These are phyloP conservation scores for Aphelenchoides fujianensis DNA, from an alignment of 1,140 invertebrate genomes.

Conservation along the genomic window DNA sequence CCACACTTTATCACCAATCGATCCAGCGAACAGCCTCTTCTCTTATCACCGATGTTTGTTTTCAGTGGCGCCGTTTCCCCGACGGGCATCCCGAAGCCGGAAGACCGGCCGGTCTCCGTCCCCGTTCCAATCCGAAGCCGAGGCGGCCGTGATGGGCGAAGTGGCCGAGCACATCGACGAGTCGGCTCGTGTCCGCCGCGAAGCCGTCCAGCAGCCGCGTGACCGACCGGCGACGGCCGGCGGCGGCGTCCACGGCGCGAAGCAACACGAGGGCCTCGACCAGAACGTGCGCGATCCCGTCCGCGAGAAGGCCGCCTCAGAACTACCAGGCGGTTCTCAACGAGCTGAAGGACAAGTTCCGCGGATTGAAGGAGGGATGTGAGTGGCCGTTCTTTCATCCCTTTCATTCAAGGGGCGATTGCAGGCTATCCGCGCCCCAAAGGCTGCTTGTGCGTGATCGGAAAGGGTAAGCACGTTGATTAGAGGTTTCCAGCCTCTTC, in stretches of 20 bases:
- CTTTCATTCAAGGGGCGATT: neutral
- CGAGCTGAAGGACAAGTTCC: conserved; percentile 48
- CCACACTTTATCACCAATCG: too few relatives aligned
- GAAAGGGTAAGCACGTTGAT: conserved; percentile 33
- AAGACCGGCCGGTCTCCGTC: neutral
- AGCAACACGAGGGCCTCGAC: conserved; percentile 4
- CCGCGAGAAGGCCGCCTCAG: conserved; percentile 45
- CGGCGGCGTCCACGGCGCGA: neutral
- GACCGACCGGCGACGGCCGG: neutral
- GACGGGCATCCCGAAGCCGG: neutral
- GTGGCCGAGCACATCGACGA: conserved; percentile 4
- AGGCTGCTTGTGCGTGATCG: conserved; percentile 50
- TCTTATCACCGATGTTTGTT: too few relatives aligned
- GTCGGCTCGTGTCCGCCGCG: neutral
- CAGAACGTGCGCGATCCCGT: conserved; percentile 52
- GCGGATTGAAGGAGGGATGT: conserved; percentile 43
- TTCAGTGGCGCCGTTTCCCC: neutral
- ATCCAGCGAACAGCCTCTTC: too few relatives aligned
- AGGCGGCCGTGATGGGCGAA: neutral
- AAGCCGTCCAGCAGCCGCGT: neutral
- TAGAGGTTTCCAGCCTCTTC: too few relatives aligned
- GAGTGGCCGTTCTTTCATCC: neutral
- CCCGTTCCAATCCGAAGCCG: neutral
- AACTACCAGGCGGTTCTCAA: conserved; percentile 51
- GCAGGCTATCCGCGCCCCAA: conserved; percentile 47